Evolutionary conservation across 2,113 vertebrate genomes (phyloP).

Genomic region (Gavialis gangeticus): DNA sequence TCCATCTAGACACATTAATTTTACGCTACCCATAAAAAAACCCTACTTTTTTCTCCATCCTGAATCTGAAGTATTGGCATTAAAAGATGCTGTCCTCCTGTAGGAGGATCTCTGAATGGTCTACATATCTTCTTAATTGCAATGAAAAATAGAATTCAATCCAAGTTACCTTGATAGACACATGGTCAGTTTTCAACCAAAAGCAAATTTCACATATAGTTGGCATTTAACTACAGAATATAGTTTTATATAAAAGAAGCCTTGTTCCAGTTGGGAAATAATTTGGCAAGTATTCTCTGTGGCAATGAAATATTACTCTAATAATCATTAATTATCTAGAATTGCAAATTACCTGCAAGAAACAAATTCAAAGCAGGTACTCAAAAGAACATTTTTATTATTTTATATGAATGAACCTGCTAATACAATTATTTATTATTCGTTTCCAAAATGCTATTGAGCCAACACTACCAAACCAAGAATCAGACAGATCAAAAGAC

Average conservation of each 20-base stretch:
- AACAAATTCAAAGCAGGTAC: not conserved
- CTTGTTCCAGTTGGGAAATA: not conserved
- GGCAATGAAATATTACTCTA: not conserved
- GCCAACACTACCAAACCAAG: not conserved
- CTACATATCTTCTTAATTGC: not conserved
- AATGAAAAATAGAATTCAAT: not conserved
- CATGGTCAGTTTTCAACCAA: not conserved
- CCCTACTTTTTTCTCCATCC: not conserved
- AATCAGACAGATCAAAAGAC: conserved; percentile 6
- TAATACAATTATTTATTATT: not conserved
- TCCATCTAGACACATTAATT: not conserved
- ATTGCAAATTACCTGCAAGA: not conserved
- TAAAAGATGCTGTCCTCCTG: not conserved
- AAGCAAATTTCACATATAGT: not conserved
- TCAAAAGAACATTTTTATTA: not conserved
- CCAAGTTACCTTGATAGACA: not conserved
- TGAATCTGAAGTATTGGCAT: not conserved
- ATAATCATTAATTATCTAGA: not conserved
- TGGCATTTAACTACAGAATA: not conserved
- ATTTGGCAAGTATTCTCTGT: not conserved
- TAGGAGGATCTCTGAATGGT: not conserved
- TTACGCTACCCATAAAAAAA: not conserved
- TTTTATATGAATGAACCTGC: not conserved
- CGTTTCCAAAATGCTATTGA: not conserved
- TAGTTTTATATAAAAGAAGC: not conserved